phyloP scores from a whole-genome alignment of 2,888 invertebrate species.

The Torymus aiolomorphi region DNA sequence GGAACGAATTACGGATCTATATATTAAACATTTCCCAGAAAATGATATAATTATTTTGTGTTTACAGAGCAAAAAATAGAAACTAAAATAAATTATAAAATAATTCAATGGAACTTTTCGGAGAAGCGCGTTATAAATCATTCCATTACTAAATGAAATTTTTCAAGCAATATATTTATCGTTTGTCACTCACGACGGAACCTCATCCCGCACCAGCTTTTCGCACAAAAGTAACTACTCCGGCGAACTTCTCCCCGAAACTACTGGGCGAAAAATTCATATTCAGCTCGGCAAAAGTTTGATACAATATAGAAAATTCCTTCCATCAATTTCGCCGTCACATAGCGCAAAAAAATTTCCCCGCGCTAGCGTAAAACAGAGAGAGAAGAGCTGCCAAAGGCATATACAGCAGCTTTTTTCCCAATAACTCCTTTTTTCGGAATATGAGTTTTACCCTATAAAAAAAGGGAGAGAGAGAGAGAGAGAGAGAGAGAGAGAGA shows the following conservation, averaged over 20 bases:
- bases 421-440: conserved; percentile 17
- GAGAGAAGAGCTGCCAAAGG: not conserved
- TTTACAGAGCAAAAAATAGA: too few relatives aligned
- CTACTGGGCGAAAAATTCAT: conserved; percentile 42
- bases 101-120: too few relatives aligned
- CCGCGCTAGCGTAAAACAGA: conserved; percentile 29
- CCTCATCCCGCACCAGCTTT: not conserved
- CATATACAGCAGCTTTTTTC: conserved; percentile 1
- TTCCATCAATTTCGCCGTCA: conserved; percentile 36
- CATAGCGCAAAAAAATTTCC: conserved; percentile 5
- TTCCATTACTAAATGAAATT: too few relatives aligned
- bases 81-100: too few relatives aligned
- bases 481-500: too few relatives aligned
- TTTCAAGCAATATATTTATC: too few relatives aligned
- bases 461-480: too few relatives aligned
- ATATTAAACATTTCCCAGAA: too few relatives aligned
- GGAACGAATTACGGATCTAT: too few relatives aligned
- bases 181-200: not conserved
- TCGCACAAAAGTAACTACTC: conserved; percentile 10
- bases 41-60: too few relatives aligned
- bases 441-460: conserved; percentile 12
- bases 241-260: not conserved
- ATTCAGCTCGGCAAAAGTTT: conserved; percentile 33
- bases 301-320: conserved; percentile 35
- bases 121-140: too few relatives aligned